Base-by-base conservation (phyloP, 2,888 invertebrate genomes). In the Caradrina kadenii region DNA sequence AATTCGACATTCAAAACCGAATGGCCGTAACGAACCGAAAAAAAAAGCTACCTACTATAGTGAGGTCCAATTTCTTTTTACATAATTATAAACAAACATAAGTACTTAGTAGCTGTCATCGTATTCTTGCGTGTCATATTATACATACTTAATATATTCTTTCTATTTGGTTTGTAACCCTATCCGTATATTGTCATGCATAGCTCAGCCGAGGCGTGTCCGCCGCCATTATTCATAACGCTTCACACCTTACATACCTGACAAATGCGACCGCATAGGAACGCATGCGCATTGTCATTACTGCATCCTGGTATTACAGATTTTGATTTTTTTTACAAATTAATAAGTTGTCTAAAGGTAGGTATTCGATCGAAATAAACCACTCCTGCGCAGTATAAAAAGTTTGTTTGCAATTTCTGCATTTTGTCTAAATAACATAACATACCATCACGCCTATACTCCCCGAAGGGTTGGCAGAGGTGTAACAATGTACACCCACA, bases 211-310 rank as follows among this genome's bases (percentile, higher is more conserved):
- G 59, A 81, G 83, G 83, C 79, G 80, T 80, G 80, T 76, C 83
- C 83, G 83, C 35, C 55, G 72, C 76, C 76, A 83, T 83, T 83
- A 81, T 83, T 82, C 85, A 83, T 83, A 84, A 73, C 73, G 79
- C 62, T 66, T 83, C 85, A 83, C 82, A 84, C 82, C 82, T 82
- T 76, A 78, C 82, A 84, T 83, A 80, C 80, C 78, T 80, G 69
- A 82, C 73, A 73, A 81, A 82, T 82, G 79, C 79, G 82, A 56
- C 78, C 72, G 81, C 81, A 61, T 77, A 71, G 63, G 78, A 66
- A 66, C 81, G 81, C 65, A 63, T 56, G 63, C 65, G 60, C 77
- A 66, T 81, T 78, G 77, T 63, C 64, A 64, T 69, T 76, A 54
- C 62, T 77, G 77, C 82, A 84, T 84, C 84, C 84, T 82, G 82